phyloP scores from a whole-genome alignment of 92 coral and sea anemone genomes.

The Actinernus sp. region DNA sequence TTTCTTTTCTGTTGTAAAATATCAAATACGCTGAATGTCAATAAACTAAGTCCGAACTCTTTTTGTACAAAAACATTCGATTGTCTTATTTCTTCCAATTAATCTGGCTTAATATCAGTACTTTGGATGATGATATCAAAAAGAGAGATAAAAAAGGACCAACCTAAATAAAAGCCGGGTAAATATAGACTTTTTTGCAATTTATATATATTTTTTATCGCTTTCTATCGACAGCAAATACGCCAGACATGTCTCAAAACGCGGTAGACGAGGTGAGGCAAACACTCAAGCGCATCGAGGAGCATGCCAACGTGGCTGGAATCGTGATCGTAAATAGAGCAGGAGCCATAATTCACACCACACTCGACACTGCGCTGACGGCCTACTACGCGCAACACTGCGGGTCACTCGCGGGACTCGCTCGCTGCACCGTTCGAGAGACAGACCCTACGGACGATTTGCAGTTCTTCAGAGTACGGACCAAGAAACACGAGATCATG shows the following conservation, averaged over 20 bases:
- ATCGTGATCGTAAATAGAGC: constrained; percentile 57
- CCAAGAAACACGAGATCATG: constrained; percentile 73
- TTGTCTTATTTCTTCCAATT: too few species aligned
- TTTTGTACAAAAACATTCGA: too few species aligned
- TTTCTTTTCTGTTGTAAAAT: too few species aligned
- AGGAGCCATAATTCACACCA: constrained; percentile 59
- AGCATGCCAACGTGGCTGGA: constrained; percentile 69
- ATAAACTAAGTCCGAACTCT: too few species aligned
- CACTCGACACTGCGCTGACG: constrained; percentile 62
- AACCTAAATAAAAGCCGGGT: too few species aligned
- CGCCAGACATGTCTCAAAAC: constrained; percentile 17
- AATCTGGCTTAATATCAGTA: too few species aligned
- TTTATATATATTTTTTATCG: too few species aligned
- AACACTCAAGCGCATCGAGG: constrained; percentile 73
- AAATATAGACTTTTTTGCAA: too few species aligned
- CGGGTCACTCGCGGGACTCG: constrained; percentile 46
- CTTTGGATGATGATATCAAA: too few species aligned
- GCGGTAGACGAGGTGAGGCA: constrained; percentile 34
- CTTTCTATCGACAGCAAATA: too few species aligned
- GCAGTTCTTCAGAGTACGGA: constrained; percentile 70
- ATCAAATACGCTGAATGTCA: too few species aligned
- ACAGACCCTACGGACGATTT: constrained; percentile 82
- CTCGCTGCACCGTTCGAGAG: constrained; percentile 64
- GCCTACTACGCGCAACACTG: constrained; percentile 65
- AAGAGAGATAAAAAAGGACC: too few species aligned